Conservation (phyloP, 1,140 invertebrate species). For the Drosophila pseudoananassae region DNA sequence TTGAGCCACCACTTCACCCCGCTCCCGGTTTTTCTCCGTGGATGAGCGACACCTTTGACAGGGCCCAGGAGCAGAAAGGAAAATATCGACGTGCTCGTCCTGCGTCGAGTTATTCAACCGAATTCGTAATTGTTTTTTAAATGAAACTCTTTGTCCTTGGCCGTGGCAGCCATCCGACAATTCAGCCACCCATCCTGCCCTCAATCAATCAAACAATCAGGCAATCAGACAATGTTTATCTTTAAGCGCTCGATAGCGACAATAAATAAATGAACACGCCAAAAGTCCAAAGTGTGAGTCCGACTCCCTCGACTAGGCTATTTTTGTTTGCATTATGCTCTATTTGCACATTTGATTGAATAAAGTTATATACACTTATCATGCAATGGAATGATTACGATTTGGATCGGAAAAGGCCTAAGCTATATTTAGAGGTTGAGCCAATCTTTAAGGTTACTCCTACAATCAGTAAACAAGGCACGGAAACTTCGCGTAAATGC, state of each 20-base stretch:
- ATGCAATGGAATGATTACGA: slow-evolving; percentile 73
- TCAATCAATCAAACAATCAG: slow-evolving; percentile 26
- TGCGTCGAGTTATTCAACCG: slow-evolving; percentile 43
- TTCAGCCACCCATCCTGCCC: slow-evolving; percentile 10
- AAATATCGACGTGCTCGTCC: slow-evolving; percentile 31
- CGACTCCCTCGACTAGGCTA: slow-evolving; percentile 33
- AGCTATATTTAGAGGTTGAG: no score
- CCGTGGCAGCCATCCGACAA: slow-evolving; percentile 42
- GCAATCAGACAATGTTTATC: slow-evolving; percentile 55
- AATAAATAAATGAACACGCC: slow-evolving; percentile 60
- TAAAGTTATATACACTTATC: slow-evolving; percentile 68
- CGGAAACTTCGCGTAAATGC: neutral
- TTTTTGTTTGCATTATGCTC: slow-evolving; percentile 47
- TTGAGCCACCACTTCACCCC: slow-evolving; percentile 12
- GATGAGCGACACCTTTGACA: slow-evolving; percentile 74
- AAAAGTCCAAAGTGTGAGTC: slow-evolving; percentile 13
- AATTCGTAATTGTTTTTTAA: slow-evolving; percentile 72
- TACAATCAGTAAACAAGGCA: neutral
- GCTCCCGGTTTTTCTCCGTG: slow-evolving; percentile 9
- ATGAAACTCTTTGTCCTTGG: slow-evolving; percentile 63
- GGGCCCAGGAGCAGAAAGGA: slow-evolving; percentile 26
- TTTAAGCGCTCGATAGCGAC: slow-evolving; percentile 40
- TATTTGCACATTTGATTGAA: slow-evolving; percentile 66
- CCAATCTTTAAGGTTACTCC: no score
- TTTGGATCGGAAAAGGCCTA: slow-evolving; percentile 12